A percentile compares a stretch with the other conserved stretches of the same genome.
These are phyloP conservation scores for Chrysolina americana DNA, from an alignment of 2,888 invertebrate genomes.

Conservation along the genomic window DNA sequence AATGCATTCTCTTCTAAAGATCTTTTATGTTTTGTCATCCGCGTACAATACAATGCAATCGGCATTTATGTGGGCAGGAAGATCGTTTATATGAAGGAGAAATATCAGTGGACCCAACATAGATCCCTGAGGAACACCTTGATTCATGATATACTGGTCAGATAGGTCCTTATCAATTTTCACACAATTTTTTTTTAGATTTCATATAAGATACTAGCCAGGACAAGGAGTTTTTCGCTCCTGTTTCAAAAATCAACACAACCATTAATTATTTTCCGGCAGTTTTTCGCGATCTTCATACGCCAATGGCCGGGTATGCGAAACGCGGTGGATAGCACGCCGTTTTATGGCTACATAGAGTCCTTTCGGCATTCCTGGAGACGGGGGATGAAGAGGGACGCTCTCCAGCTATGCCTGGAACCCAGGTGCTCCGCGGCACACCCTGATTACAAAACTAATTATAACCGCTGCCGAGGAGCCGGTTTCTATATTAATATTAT, in stretches of 20 bases:
- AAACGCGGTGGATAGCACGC: constrained; percentile 30
- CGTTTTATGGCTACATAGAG: constrained; percentile 35
- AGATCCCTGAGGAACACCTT: too few species aligned
- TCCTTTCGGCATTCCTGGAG: constrained; percentile 53
- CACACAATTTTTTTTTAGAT: too few species aligned
- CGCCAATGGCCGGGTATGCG: constrained; percentile 42
- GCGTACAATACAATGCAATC: too few species aligned
- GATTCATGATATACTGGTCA: too few species aligned
- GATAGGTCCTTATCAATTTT: too few species aligned
- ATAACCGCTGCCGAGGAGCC: constrained; percentile 66
- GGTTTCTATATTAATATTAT: constrained; percentile 63
- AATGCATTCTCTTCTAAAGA: too few species aligned
- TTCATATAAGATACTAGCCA: too few species aligned
- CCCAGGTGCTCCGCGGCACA: constrained; percentile 64
- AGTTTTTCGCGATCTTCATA: background rate
- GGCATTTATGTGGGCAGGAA: too few species aligned
- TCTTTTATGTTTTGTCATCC: too few species aligned
- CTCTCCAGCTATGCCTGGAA: constrained; percentile 44
- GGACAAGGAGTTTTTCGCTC: too few species aligned
- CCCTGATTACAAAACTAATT: constrained; percentile 68
- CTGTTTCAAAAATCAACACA: background rate
- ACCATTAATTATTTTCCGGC: background rate
- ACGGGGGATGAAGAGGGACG: constrained; percentile 43
- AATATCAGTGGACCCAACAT: too few species aligned
- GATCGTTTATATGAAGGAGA: too few species aligned